phyloP scores from a whole-genome alignment of 2,113 vertebrate genomes.

The Lynx canadensis region DNA sequence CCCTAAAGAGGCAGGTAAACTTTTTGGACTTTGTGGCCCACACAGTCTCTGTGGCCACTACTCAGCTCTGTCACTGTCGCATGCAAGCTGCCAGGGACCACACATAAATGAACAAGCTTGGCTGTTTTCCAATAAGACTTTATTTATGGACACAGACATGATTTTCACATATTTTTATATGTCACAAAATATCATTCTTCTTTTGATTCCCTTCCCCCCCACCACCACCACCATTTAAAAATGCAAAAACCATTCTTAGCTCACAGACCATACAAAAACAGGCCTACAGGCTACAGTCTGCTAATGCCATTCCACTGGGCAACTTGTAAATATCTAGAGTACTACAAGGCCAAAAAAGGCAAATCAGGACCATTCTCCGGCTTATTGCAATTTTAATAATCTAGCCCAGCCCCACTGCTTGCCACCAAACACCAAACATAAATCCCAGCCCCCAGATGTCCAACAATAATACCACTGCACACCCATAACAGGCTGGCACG shows the following conservation, averaged over 20 bases:
- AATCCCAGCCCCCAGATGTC: background rate
- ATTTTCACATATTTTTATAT: background rate
- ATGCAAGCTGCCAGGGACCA: background rate
- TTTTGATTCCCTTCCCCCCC: background rate
- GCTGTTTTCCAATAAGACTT: background rate
- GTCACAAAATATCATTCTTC: background rate
- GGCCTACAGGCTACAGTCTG: background rate
- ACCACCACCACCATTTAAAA: background rate
- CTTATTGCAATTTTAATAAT: background rate
- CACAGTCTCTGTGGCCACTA: fast-evolving
- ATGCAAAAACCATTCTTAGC: background rate
- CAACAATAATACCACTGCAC: fast-evolving
- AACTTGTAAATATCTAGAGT: background rate
- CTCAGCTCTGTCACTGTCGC: background rate
- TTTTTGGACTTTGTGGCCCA: background rate
- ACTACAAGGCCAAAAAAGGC: background rate
- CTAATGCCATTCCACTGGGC: background rate
- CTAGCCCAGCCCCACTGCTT: background rate
- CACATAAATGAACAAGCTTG: background rate
- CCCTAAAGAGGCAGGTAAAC: background rate
- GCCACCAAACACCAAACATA: background rate
- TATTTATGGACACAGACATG: background rate
- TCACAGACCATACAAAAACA: background rate
- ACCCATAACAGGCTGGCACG: fast-evolving
- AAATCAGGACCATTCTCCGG: background rate